Percentiles rank a stretch among this genome's conserved stretches.
phyloP scores from a whole-genome alignment of 1,140 invertebrate genomes.

The Bombus pascuorum region DNA sequence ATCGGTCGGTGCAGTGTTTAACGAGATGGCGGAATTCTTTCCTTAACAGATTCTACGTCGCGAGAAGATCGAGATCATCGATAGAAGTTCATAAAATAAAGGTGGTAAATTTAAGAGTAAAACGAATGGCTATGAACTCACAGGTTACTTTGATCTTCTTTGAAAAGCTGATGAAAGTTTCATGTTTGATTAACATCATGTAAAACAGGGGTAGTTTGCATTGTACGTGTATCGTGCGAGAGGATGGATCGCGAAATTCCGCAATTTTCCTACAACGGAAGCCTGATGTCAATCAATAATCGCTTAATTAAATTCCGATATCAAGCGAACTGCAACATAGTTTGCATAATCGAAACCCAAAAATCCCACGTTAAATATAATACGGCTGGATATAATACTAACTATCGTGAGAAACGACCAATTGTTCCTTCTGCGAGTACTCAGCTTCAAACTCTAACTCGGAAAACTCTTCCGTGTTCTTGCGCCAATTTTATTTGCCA shows the following conservation, averaged over 20 bases:
- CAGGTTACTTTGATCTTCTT: not conserved
- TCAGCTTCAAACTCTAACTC: too few relatives aligned
- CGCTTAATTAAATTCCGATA: slow-evolving; percentile 19
- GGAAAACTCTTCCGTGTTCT: too few relatives aligned
- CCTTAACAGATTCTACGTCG: not conserved
- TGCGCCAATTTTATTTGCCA: not conserved
- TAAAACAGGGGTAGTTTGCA: not conserved
- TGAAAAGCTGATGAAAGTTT: not conserved
- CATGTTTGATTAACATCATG: not conserved
- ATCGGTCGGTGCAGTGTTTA: not conserved
- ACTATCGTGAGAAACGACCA: not conserved
- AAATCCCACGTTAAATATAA: not conserved
- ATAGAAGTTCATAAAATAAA: not conserved
- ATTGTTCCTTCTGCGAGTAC: too few relatives aligned
- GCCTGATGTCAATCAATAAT: slow-evolving; percentile 11
- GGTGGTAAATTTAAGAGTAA: not conserved
- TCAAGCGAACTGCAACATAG: not conserved
- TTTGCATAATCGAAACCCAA: not conserved
- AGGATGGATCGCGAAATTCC: slow-evolving; percentile 4
- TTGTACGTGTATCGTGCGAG: not conserved
- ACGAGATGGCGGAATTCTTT: not conserved
- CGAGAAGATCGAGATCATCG: not conserved
- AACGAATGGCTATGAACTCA: not conserved
- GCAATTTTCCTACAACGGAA: not conserved
- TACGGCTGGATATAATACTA: rapidly evolving